A percentile compares a stretch with the other conserved stretches of the same genome.
Conservation (phyloP, 2,797 vertebrate genomes). For the Fistularia commersonii region DNA sequence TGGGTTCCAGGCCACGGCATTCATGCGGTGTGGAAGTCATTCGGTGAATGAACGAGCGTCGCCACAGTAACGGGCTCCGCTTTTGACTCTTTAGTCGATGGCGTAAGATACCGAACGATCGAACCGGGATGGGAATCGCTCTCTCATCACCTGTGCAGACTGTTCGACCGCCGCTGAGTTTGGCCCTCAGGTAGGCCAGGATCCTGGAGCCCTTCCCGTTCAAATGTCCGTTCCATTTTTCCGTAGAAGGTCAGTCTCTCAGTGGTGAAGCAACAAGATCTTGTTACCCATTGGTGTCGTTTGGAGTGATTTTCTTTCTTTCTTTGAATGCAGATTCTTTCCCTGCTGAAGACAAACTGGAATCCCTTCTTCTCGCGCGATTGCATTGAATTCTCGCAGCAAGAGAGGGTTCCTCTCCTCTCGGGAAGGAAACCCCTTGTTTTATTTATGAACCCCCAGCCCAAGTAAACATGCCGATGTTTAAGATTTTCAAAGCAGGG, state of each 20-base stretch:
- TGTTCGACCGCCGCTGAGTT: too few relatives aligned
- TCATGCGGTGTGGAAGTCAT: constrained; percentile 24
- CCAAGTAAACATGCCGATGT: constrained; percentile 29
- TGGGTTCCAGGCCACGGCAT: constrained; percentile 7
- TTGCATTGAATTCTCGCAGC: too few relatives aligned
- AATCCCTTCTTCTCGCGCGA: too few relatives aligned
- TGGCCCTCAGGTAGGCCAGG: too few relatives aligned
- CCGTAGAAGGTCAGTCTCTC: constrained; percentile 37
- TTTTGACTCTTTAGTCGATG: constrained; percentile 47
- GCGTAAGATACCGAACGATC: constrained; percentile 27
- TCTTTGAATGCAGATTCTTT: background rate
- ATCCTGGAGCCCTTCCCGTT: constrained; percentile 45
- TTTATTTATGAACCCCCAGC: background rate
- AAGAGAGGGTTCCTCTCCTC: too few relatives aligned
- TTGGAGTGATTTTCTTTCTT: constrained; percentile 16
- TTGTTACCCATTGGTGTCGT: constrained; percentile 51
- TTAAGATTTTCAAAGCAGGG: constrained; percentile 23
- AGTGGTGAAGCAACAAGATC: constrained; percentile 38
- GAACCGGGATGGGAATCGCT: too few relatives aligned
- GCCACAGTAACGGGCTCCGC: constrained; percentile 15
- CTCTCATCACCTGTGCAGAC: too few relatives aligned
- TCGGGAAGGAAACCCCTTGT: constrained; percentile 1
- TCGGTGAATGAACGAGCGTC: constrained; percentile 11
- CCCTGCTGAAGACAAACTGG: too few relatives aligned
- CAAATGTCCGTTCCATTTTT: constrained; percentile 57